phyloP scores from a whole-genome alignment of 2,113 vertebrate genomes.

The Chascanopsetta lugubris region DNA sequence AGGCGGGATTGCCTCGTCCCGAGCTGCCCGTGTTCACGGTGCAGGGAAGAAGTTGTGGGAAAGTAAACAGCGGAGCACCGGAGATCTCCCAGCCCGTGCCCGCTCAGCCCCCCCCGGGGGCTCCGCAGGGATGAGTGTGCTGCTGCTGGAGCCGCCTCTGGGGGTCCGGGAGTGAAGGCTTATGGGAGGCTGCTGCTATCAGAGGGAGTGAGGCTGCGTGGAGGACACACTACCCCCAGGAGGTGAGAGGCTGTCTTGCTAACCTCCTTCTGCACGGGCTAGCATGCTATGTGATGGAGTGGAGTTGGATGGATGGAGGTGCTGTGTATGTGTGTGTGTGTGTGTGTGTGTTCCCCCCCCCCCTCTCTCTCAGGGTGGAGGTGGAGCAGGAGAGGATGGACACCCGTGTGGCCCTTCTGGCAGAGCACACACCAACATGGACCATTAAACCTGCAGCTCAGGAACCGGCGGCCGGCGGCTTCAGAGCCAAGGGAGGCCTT shows the following conservation, averaged over 20 bases:
- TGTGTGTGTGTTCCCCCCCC: conserved; percentile 40
- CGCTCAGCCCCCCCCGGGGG: too few relatives aligned
- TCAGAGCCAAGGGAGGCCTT: too few relatives aligned
- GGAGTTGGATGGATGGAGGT: conserved; percentile 5
- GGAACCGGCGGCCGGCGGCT: conserved; percentile 40
- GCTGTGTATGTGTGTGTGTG: neutral
- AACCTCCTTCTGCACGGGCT: conserved; percentile 32
- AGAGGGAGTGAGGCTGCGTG: conserved; percentile 67
- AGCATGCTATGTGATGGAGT: conserved; percentile 65
- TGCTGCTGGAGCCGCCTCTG: conserved; percentile 49
- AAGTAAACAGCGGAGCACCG: conserved; percentile 71
- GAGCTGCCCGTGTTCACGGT: conserved; percentile 57
- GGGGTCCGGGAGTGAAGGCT: too few relatives aligned
- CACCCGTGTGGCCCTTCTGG: too few relatives aligned
- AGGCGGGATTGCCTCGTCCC: conserved; percentile 64
- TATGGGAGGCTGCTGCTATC: conserved; percentile 59
- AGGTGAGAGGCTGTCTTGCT: conserved; percentile 69
- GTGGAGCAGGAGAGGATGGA: conserved; percentile 45
- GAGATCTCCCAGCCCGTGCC: neutral
- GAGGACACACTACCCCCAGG: conserved; percentile 65
- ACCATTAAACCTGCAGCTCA: conserved; percentile 58
- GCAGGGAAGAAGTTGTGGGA: conserved; percentile 75
- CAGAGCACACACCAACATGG: conserved; percentile 61
- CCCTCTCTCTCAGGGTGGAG: too few relatives aligned
- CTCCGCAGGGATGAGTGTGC: conserved; percentile 47